Evolutionary conservation across 1,140 invertebrate species (phyloP), one percentile per base, ranked within the genome.

Genomic region (Ruditapes philippinarum): DNA sequence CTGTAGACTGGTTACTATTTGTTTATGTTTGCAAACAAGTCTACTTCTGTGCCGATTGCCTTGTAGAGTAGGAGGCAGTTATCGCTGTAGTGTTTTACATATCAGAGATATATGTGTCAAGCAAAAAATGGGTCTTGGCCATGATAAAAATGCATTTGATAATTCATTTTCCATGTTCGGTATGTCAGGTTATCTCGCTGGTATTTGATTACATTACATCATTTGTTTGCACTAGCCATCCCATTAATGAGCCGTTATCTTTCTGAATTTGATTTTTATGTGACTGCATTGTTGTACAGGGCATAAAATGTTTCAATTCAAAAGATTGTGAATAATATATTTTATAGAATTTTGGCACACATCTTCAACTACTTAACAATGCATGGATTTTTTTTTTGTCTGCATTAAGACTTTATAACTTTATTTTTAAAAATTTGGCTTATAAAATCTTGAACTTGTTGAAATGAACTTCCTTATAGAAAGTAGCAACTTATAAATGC

Each of bases 81-180:
- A 40, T 38, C 36, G 38, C 14, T 70, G 31, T 17, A 70, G 65
- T 4, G 65, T 28, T 62, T 62, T 70, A 36, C 22, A 38, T 19
- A 19, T 0, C 28, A n/a, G 25, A 36, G 36, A 11, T 19, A 70
- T 70, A 38, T 70, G n/a, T n/a, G 65, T 38, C 65, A 70, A 70
- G 9, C 33, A 22, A 70, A 17, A 38, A 28, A 38, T n/a, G n/a
- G 0, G 33, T 70, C 65, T 38, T 5, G 4, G 0, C 22, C 12
- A n/a, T 70, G 65, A 70, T 70, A 70, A 70, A 45, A 40, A 70
- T 70, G 28, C 38, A 70, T 38, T 70, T 70, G 36, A 70, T 38
- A 70, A 40, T 70, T 70, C 60, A 57, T 70, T 70, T 70, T 28
- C 31, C 28, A 28, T 70, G 33, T 38, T 38, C 9, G 33, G 33